phyloP scores from a whole-genome alignment of 2,113 vertebrate species.

The Herpailurus yagouaroundi region DNA sequence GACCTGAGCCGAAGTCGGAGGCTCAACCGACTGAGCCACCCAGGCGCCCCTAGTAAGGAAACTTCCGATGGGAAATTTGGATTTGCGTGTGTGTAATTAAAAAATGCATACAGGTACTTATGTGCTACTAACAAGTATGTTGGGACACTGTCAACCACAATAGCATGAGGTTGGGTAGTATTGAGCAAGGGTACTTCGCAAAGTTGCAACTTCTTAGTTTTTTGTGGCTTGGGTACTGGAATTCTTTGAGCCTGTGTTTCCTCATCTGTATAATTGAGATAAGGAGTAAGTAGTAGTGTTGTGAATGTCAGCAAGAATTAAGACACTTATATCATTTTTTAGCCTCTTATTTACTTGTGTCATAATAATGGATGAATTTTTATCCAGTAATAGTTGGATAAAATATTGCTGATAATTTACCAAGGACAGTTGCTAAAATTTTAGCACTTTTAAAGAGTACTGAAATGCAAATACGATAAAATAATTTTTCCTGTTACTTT shows the following conservation, averaged over 20 bases:
- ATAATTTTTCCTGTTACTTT: not conserved
- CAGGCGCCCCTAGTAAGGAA: not conserved
- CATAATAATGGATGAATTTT: conserved; percentile 4
- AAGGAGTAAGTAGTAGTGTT: not conserved
- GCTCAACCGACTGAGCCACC: too few relatives aligned
- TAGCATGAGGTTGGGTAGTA: not conserved
- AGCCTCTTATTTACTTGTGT: not conserved
- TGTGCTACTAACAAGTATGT: not conserved
- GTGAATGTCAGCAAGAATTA: conserved; percentile 9
- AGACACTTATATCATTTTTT: not conserved
- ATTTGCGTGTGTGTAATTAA: not conserved
- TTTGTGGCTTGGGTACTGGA: not conserved
- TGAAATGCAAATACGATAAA: not conserved
- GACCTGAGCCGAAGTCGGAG: too few relatives aligned
- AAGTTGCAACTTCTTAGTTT: not conserved
- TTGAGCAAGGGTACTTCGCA: not conserved
- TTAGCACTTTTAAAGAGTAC: not conserved
- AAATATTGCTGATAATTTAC: not conserved
- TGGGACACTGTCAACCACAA: not conserved
- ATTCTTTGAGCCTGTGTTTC: not conserved
- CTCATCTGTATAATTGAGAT: not conserved
- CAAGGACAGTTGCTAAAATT: not conserved
- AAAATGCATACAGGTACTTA: not conserved
- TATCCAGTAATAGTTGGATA: not conserved
- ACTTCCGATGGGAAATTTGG: not conserved